Percentiles rank a stretch among this genome's conserved stretches.
Conservation (phyloP, 2,113 vertebrate species). For the Agapornis roseicollis region DNA sequence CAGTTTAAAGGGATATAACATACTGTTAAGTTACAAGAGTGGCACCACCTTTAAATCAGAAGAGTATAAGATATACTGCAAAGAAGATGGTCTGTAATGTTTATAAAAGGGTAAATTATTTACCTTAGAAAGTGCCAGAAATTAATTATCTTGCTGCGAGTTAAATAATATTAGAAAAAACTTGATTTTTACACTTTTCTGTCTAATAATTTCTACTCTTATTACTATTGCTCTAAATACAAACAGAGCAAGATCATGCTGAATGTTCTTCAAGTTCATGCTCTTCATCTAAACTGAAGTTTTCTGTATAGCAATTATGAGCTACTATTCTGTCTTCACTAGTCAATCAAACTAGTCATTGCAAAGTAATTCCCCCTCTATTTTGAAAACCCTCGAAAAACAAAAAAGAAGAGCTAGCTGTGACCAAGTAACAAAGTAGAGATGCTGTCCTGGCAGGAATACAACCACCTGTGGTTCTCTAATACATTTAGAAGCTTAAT, state of each 20-base stretch:
- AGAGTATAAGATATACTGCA: neutral
- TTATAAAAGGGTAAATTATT: neutral
- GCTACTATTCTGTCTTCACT: neutral
- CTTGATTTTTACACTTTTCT: neutral
- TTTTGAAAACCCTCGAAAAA: neutral
- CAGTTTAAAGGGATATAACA: neutral
- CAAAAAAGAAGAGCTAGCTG: neutral
- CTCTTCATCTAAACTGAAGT: neutral
- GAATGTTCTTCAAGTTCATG: neutral
- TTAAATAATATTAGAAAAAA: neutral
- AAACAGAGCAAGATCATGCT: neutral
- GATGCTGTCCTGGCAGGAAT: neutral
- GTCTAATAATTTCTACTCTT: neutral
- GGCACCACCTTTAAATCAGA: neutral
- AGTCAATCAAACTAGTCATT: neutral
- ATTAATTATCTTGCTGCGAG: neutral
- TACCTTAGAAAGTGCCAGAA: neutral
- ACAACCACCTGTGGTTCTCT: neutral
- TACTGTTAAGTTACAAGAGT: neutral
- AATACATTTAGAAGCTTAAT: neutral
- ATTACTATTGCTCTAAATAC: neutral
- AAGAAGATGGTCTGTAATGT: fast-evolving
- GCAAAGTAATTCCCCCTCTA: neutral
- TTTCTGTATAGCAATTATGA: neutral
- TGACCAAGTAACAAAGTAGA: neutral